phyloP scores from a whole-genome alignment of 2,888 invertebrate genomes.

The Linhomoeus sp. region DNA sequence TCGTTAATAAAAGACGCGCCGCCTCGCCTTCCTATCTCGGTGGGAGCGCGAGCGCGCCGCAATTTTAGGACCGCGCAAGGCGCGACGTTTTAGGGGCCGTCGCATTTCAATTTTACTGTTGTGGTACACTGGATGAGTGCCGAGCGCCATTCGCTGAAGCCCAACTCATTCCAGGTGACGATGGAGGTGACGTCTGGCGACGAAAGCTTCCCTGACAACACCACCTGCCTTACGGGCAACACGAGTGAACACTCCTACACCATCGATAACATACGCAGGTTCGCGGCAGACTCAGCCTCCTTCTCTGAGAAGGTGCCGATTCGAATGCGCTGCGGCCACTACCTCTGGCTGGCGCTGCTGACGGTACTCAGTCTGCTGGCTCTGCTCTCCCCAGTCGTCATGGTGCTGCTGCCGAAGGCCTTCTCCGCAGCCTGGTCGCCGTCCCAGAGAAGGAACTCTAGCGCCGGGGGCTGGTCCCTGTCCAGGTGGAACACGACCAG shows the following conservation, averaged over 20 bases:
- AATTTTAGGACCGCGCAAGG: too few relatives aligned
- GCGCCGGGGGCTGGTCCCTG: slow-evolving; percentile 27
- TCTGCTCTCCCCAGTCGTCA: slow-evolving; percentile 73
- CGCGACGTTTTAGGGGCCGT: too few relatives aligned
- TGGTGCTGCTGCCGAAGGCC: slow-evolving; percentile 79
- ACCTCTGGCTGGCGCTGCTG: slow-evolving; percentile 58
- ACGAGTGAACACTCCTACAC: slow-evolving; percentile 75
- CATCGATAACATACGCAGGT: not conserved
- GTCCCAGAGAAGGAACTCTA: slow-evolving; percentile 29
- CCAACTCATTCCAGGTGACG: too few relatives aligned
- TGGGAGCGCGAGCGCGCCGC: too few relatives aligned
- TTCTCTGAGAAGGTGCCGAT: slow-evolving; percentile 3
- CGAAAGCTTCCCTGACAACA: slow-evolving; percentile 97
- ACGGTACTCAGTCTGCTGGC: slow-evolving; percentile 57
- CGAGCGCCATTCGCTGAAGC: too few relatives aligned
- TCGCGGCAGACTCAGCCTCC: not conserved
- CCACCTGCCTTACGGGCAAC: slow-evolving; percentile 85
- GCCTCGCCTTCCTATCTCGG: too few relatives aligned
- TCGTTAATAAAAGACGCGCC: too few relatives aligned
- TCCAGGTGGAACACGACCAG: slow-evolving; percentile 6
- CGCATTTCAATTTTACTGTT: too few relatives aligned
- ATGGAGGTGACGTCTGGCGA: slow-evolving; percentile 42
- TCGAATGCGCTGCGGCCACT: slow-evolving; percentile 45
- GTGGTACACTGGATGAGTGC: too few relatives aligned
- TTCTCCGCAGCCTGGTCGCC: slow-evolving; percentile 37